Base-by-base conservation (phyloP, 1,140 invertebrate genomes). In the Dendroctonus valens region DNA sequence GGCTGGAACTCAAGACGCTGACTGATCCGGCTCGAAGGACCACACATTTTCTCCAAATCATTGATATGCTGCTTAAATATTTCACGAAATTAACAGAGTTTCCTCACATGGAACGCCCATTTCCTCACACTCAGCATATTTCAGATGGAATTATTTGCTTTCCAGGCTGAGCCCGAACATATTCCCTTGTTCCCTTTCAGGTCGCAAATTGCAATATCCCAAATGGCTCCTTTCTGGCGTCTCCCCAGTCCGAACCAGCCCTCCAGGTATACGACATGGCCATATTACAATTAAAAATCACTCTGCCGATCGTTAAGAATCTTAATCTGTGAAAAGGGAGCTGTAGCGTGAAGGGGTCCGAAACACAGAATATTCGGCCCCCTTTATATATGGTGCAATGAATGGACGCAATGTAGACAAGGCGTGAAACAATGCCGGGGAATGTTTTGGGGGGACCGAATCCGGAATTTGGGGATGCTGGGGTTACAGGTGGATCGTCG, bases 281-380 rank as follows among this genome's bases (percentile, higher is more conserved):
- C 44, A 46, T 46, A 46, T 46, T 46, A 46, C 12, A 46, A 46
- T 46, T 46, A 46, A 46, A 46, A 46, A 46, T 46, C 44, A 46
- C 44, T 46, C 44, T 12, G 44, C 9, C 9, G 12, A 14, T 12
- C 12, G 12, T 46, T 46, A 11, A 46, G 12, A 14, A 46, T 46
- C 9, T 46, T 46, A 46, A 46, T 46, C 44, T 46, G 44, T 26
- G 26, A 14, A 46, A 46, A 46, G 44, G 44, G 44, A 11, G 44
- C 9, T 2, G 12, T 9, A 46, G 44, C 44, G 9, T 11, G 12
- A 46, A 46, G 44, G 9, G 12, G 44, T 46, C 44, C 9, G 9
- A 11, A 26, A 3, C 26, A 26, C 26, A 26, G 26, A 26, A 26
- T 26, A 26, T 26, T 26, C 26, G 26, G 26, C 26, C 44, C 12